Base-by-base conservation (phyloP, 2,113 vertebrate genomes). In the Numenius arquata region DNA sequence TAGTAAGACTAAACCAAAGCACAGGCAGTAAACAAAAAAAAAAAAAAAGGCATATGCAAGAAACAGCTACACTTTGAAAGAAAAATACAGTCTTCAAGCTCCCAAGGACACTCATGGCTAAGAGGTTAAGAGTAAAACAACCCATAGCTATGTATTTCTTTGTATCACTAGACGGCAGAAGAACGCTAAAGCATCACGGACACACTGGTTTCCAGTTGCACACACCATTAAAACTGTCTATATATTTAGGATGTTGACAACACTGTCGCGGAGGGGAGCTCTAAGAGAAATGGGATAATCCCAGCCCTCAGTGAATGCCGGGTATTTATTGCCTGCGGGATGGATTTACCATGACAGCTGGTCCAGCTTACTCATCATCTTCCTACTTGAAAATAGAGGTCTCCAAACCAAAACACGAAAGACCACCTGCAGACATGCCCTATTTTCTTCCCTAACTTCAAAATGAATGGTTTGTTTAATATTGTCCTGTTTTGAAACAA, bases 351-450 rank as follows among this genome's bases (percentile, higher is more conserved):
- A 8, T 0, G 6, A 36, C 43, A 47, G 63, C 59, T 82, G 70
- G 21, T 34, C 71, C 61, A 71, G 43, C 45, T 66, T n/a, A 27
- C 11, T n/a, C 87, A 27, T 26, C 53, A 27, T 25, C 53, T 30
- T 92, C 86, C 86, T 40, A 58, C 86, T 56, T 5, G 5, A 84
- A 90, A 66, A 30, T 5, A 85, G 78, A 52, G 50, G 23, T 93
- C 56, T 74, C 72, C 20, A 83, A 58, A 86, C 88, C 52, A 68
- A 88, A 96, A 95, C 71, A 93, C 40, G 56, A 76, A 58, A 94
- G 75, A 58, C 50, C 73, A 80, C 48, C 76, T 91, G 72, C 74
- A 94, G 73, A 48, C 43, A 56, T 62, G 15, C n/a, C 66, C 53
- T 20, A 5, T 65, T 72, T 59, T 78, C 41, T 81, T 79, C 30